Conservation (phyloP, 2,888 invertebrate genomes). For the Pristionchus japonicus region DNA sequence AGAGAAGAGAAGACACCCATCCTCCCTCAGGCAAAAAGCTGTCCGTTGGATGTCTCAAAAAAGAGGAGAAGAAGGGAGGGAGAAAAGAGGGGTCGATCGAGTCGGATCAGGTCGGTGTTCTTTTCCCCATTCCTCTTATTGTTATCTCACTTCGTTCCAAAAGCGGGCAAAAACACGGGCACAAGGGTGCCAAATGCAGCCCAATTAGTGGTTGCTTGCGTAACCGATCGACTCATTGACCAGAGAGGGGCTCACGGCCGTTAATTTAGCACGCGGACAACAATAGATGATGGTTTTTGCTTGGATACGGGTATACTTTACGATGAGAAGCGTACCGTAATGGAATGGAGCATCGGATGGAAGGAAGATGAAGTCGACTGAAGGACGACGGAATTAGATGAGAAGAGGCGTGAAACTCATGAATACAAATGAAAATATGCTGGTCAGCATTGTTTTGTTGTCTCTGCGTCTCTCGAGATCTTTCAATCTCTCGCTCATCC, state of each 20-base stretch:
- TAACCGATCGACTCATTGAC: not conserved
- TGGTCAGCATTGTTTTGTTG: not conserved
- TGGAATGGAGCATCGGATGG: not conserved
- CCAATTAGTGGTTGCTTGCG: not conserved
- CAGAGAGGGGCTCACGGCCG: not conserved
- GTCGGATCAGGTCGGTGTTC: not conserved
- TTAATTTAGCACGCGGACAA: not conserved
- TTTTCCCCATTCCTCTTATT: not conserved
- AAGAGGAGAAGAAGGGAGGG: not conserved
- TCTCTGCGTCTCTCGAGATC: not conserved
- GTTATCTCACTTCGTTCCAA: not conserved
- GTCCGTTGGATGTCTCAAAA: not conserved
- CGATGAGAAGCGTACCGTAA: not conserved
- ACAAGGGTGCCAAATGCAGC: not conserved
- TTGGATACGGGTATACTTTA: not conserved
- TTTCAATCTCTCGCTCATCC: not conserved
- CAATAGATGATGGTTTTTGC: not conserved
- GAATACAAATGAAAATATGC: slow-evolving; percentile 37
- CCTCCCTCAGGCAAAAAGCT: slow-evolving; percentile 7
- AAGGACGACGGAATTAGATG: not conserved
- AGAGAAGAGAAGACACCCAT: slow-evolving; percentile 13
- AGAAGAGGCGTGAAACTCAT: not conserved
- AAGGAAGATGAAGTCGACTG: not conserved
- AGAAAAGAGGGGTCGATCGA: not conserved
- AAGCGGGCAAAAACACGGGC: not conserved